Percentiles rank a stretch among this genome's conserved stretches.
Conservation (phyloP, 1,140 invertebrate genomes). For the Pantala flavescens region DNA sequence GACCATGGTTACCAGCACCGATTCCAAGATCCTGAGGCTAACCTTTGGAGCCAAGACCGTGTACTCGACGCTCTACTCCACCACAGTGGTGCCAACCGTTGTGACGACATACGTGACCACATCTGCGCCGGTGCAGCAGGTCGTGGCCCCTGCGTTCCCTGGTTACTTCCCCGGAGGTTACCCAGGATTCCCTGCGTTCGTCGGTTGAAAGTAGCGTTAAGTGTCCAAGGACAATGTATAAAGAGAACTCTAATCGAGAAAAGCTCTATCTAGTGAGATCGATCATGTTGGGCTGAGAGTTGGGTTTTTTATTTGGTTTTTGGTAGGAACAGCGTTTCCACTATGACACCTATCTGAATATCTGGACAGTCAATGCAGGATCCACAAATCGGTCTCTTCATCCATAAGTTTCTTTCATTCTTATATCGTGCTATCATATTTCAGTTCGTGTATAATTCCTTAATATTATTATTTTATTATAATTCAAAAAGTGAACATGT, state of each 20-base stretch:
- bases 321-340: no score
- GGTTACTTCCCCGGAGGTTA: slow-evolving; percentile 64
- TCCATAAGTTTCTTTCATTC: no score
- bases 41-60: slow-evolving; percentile 82
- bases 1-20: slow-evolving; percentile 65
- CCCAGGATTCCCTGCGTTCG: slow-evolving; percentile 50
- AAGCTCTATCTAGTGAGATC: not conserved
- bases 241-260: not conserved
- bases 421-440: no score
- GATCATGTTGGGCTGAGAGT: not conserved
- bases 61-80: slow-evolving; percentile 74
- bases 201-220: slow-evolving; percentile 43
- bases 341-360: no score
- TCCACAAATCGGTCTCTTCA: no score
- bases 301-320: no score
- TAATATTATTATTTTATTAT: no score
- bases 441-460: no score
- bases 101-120: slow-evolving; percentile 70
- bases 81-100: slow-evolving; percentile 70
- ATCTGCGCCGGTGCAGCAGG: slow-evolving; percentile 58
- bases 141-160: slow-evolving; percentile 48
- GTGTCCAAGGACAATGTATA: not conserved
- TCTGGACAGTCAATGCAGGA: no score
- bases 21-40: slow-evolving; percentile 70
- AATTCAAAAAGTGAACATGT: no score